Base-by-base conservation (phyloP, 2,113 vertebrate species). In the Phylloscopus whistleri region DNA sequence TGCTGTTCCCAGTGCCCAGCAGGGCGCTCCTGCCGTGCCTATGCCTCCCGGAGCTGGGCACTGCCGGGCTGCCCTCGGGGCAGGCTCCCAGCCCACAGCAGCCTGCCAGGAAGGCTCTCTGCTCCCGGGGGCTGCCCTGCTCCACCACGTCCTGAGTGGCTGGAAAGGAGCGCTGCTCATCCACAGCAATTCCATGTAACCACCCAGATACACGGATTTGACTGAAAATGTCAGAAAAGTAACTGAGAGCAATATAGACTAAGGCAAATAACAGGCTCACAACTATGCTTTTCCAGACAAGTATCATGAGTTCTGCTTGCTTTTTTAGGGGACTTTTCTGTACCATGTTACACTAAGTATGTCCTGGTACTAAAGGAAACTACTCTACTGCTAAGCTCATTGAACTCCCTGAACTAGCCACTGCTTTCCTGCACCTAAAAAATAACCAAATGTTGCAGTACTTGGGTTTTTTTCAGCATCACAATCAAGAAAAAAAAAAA, bases 131-230 rank as follows among this genome's bases (percentile, higher is more conserved):
- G 16, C 69, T 22, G 69, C 69, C 9, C 60, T 16, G 53, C 4
- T 16, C 21, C 22, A 1, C 52, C 2, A 0, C 5, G 1, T 2
- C 39, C 39, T 41, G 11, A 46, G 48, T 0, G 5, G 20, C 39
- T 13, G 5, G 1, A 35, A 12, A 6, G n/a, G 8, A 27, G 48
- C 1, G 75, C 70, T 26, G n/a, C 79, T 56, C 58, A 5, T 2
- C 16, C 22, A 10, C 33, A 30, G 30, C 43, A 41, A 11, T 8
- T 14, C 53, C 7, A 1, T 1, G 17, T 7, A 49, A 31, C 24
- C 2, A 11, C 20, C 26, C 3, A 7, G 43, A 21, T 18, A 11
- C 62, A 5, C 30, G 1, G 30, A 19, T 7, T 7, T 1, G 6
- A 44, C 4, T 21, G 56, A 10, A 30, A 78, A 16, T 1, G 26